These are phyloP conservation scores for Chaitophorus viminalis DNA, from an alignment of 2,888 invertebrate genomes.

Conservation along the genomic window DNA sequence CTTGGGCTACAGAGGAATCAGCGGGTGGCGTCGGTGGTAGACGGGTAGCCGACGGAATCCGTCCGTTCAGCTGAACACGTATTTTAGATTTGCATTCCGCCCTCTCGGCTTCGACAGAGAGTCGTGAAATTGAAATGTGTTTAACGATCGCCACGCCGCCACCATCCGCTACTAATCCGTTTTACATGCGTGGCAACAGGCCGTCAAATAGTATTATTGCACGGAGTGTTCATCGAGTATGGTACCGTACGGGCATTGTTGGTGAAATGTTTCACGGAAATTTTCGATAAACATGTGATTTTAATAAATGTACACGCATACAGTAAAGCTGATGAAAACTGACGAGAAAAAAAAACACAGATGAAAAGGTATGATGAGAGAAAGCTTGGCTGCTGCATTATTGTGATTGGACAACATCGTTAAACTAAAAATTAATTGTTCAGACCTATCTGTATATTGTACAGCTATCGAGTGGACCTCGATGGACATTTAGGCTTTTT, in stretches of 20 bases:
- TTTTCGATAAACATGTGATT: not conserved
- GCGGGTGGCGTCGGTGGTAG: not conserved
- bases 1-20: not conserved
- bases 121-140: conserved; percentile 23
- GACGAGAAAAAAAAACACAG: too few species aligned
- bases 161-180: not conserved
- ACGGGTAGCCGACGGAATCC: not conserved
- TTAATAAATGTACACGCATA: too few species aligned
- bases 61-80: conserved; percentile 8
- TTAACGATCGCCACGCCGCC: conserved; percentile 7
- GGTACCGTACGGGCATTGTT: not conserved
- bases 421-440: too few species aligned
- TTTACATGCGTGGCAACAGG: not conserved
- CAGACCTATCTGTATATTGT: too few species aligned
- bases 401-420: too few species aligned
- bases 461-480: too few species aligned
- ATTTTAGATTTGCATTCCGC: conserved; percentile 25
- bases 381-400: too few species aligned
- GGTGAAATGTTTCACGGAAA: not conserved
- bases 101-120: not conserved
- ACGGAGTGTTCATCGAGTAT: not conserved
- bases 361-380: too few species aligned
- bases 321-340: too few species aligned
- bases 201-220: not conserved
- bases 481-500: too few species aligned